Conservation (phyloP, 2,888 invertebrate species). For the Chironomus tentans region DNA sequence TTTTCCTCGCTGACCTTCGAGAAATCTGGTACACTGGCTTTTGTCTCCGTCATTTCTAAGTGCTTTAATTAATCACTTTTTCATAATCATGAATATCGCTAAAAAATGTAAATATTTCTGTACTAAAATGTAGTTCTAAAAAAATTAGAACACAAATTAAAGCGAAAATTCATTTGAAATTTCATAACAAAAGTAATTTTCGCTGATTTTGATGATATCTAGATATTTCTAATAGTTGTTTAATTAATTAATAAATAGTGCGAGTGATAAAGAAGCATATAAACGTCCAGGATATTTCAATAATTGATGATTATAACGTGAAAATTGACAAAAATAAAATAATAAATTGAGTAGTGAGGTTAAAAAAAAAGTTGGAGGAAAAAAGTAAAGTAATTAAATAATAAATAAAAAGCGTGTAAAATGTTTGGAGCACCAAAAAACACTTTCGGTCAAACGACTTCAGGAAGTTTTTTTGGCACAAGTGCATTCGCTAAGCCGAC, state of each 20-base stretch:
- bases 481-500: conserved; percentile 45
- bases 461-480: conserved; percentile 35
- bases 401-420: no score
- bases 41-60: background rate
- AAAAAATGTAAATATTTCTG: no score
- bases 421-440: background rate
- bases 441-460: conserved; percentile 12
- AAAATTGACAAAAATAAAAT: background rate
- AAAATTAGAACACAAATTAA: no score
- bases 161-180: no score
- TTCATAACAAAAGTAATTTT: no score
- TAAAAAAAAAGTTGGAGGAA: background rate
- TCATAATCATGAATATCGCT: no score
- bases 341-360: background rate
- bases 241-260: background rate
- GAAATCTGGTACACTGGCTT: background rate
- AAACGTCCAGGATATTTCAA: background rate
- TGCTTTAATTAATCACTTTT: no score
- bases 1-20: conserved; percentile 22
- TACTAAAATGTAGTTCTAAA: no score
- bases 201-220: no score
- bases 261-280: background rate
- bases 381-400: background rate
- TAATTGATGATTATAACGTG: background rate
- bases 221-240: no score